Evolutionary conservation across 2,888 invertebrate genomes (phyloP).

Genomic region (Napeogenes sylphis): DNA sequence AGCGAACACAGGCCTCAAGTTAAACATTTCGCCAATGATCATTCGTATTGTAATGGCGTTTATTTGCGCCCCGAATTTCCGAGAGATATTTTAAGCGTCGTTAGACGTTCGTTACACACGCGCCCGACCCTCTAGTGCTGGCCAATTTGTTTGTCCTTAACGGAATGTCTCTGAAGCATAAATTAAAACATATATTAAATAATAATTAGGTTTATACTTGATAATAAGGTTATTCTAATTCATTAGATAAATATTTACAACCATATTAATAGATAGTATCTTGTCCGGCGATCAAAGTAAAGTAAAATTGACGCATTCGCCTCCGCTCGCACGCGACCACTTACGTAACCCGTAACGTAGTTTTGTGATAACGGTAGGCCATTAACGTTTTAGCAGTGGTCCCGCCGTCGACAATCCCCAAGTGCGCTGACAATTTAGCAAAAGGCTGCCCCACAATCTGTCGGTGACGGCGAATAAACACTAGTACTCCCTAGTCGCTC

Average conservation of each 20-base stretch:
- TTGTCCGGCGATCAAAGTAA: slow-evolving; percentile 12
- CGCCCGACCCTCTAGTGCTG: neutral
- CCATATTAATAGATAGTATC: slow-evolving; percentile 7
- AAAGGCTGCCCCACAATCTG: slow-evolving; percentile 63
- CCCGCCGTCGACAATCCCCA: slow-evolving; percentile 49
- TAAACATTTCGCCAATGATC: slow-evolving; percentile 55
- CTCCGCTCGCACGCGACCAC: slow-evolving; percentile 23
- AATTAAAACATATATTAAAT: too few relatives aligned
- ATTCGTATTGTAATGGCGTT: slow-evolving; percentile 45
- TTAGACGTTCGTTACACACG: slow-evolving; percentile 24
- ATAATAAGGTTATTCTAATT: too few relatives aligned
- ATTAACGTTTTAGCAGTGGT: slow-evolving; percentile 39
- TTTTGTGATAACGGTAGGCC: slow-evolving; percentile 39
- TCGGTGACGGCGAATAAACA: slow-evolving; percentile 59
- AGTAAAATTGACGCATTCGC: slow-evolving; percentile 26
- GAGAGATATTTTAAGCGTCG: slow-evolving; percentile 23
- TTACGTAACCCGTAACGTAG: slow-evolving; percentile 33
- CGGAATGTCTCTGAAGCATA: neutral
- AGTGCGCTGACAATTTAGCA: slow-evolving; percentile 56
- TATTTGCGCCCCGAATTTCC: slow-evolving; percentile 30
- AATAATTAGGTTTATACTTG: too few relatives aligned
- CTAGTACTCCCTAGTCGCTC: slow-evolving; percentile 52
- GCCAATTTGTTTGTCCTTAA: neutral
- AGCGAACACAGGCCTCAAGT: slow-evolving; percentile 49
- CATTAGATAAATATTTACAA: neutral